A percentile compares a stretch with the other conserved stretches of the same genome.
phyloP scores from a whole-genome alignment of 2,888 invertebrate species.

The Drosophila multiciliata region DNA sequence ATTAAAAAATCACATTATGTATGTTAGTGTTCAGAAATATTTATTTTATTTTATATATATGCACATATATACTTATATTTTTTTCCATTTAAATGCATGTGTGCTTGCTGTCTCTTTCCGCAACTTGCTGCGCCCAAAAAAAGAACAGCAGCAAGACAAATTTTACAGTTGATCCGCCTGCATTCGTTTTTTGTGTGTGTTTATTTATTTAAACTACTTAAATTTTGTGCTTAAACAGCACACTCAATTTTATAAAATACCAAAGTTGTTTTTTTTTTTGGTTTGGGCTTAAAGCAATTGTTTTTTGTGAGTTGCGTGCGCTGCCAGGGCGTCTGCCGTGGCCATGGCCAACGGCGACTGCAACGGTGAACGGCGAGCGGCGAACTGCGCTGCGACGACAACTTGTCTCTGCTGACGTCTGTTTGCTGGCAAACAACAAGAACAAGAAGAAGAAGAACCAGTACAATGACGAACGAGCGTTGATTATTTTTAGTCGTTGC shows the following conservation, averaged over 20 bases:
- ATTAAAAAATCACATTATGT: slow-evolving; percentile 44
- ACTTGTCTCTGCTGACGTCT: slow-evolving; percentile 64
- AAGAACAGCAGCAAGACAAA: slow-evolving; percentile 25
- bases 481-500: slow-evolving; percentile 61
- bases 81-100: slow-evolving; percentile 32
- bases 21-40: slow-evolving; percentile 42
- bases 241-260: slow-evolving; percentile 62
- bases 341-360: slow-evolving; percentile 43
- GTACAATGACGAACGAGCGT: slow-evolving; percentile 40
- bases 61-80: slow-evolving; percentile 5
- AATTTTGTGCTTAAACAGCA: slow-evolving; percentile 79
- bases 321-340: slow-evolving; percentile 71
- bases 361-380: slow-evolving; percentile 19
- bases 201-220: slow-evolving; percentile 79
- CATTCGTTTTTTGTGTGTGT: slow-evolving; percentile 45
- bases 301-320: slow-evolving; percentile 40
- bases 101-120: slow-evolving; percentile 40
- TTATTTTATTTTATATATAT: slow-evolving; percentile 4
- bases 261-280: slow-evolving; percentile 47
- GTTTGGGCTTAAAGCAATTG: slow-evolving; percentile 43
- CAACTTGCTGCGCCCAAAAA: slow-evolving; percentile 15
- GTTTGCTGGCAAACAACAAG: slow-evolving; percentile 57
- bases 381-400: slow-evolving; percentile 45
- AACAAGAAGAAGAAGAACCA: slow-evolving; percentile 6
- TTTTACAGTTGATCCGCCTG: slow-evolving; percentile 43